Percentiles rank a stretch among this genome's conserved stretches.
phyloP scores from a whole-genome alignment of 2,888 invertebrate genomes.

The Zaprionus obscuricornis region DNA sequence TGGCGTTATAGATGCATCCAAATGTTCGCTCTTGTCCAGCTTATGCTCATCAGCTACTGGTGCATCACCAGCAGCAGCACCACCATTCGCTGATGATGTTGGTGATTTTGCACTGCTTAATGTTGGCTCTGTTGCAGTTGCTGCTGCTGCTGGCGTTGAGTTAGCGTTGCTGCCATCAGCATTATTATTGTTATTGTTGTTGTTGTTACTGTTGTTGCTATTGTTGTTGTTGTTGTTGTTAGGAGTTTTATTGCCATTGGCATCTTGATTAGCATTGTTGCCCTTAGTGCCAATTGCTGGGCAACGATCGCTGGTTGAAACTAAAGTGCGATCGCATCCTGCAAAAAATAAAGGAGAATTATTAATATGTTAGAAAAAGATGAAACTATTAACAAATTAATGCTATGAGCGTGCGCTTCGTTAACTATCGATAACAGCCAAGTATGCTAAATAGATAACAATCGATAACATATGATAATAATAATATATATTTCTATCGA shows the following conservation, averaged over 20 bases:
- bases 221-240: conserved; percentile 23
- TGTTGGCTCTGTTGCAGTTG: conserved; percentile 47
- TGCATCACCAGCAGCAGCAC: background rate
- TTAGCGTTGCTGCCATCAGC: too few species aligned
- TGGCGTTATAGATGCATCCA: conserved; percentile 41
- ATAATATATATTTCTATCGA: too few species aligned
- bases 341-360: conserved; percentile 18
- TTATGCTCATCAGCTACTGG: conserved; percentile 1
- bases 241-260: conserved; percentile 19
- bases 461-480: too few species aligned
- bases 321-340: conserved; percentile 81
- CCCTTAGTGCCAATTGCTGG: conserved; percentile 81
- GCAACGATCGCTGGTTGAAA: conserved; percentile 63
- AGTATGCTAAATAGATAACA: too few species aligned
- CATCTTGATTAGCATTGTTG: conserved; percentile 78
- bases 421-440: too few species aligned
- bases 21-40: conserved; percentile 36
- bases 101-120: conserved; percentile 44
- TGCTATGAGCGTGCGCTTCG: too few species aligned
- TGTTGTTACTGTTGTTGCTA: conserved; percentile 11
- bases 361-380: background rate
- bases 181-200: conserved; percentile 1
- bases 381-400: background rate
- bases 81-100: background rate
- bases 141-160: conserved; percentile 14